These are phyloP conservation scores for Cheilosia grossa DNA, from an alignment of 2,888 invertebrate species.

Conservation along the genomic window DNA sequence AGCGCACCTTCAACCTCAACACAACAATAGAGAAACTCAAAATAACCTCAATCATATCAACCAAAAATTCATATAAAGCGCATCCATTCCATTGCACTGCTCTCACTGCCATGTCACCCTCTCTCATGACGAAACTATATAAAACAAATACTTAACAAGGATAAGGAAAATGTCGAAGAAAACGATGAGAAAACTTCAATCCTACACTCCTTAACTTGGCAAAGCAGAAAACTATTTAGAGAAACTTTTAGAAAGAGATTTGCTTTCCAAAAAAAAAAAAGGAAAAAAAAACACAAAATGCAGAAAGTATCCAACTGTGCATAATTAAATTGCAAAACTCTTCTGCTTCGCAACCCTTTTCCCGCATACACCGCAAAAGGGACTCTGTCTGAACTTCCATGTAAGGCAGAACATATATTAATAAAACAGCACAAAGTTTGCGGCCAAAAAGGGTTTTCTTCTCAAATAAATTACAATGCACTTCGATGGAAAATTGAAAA, in stretches of 20 bases:
- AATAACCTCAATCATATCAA: slow-evolving; percentile 49
- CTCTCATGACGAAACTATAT: slow-evolving; percentile 32
- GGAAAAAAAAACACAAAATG: slow-evolving; percentile 29
- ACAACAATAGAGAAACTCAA: background rate
- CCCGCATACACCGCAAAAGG: background rate
- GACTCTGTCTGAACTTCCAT: slow-evolving; percentile 31
- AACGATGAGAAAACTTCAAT: slow-evolving; percentile 72
- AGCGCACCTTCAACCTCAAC: background rate
- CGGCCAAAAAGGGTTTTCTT: slow-evolving; percentile 18
- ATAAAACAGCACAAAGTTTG: slow-evolving; percentile 58
- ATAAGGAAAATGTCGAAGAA: slow-evolving; percentile 62
- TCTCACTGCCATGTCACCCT: background rate
- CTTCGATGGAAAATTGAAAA: slow-evolving; percentile 55
- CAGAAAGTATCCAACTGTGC: slow-evolving; percentile 67
- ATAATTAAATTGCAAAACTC: slow-evolving; percentile 73
- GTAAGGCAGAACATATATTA: slow-evolving; percentile 62
- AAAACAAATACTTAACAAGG: slow-evolving; percentile 63
- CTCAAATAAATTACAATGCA: slow-evolving; percentile 59
- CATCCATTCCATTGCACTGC: slow-evolving; percentile 20
- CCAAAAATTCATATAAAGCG: slow-evolving; percentile 46
- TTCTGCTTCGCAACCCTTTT: slow-evolving; percentile 35
- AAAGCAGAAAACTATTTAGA: slow-evolving; percentile 51
- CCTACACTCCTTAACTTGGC: slow-evolving; percentile 39
- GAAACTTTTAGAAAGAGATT: slow-evolving; percentile 57
- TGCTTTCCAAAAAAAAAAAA: slow-evolving; percentile 11